Evolutionary conservation across 2,888 invertebrate genomes (phyloP), one percentile per base, ranked within the genome.

Genomic region (Girardia tigrina): DNA sequence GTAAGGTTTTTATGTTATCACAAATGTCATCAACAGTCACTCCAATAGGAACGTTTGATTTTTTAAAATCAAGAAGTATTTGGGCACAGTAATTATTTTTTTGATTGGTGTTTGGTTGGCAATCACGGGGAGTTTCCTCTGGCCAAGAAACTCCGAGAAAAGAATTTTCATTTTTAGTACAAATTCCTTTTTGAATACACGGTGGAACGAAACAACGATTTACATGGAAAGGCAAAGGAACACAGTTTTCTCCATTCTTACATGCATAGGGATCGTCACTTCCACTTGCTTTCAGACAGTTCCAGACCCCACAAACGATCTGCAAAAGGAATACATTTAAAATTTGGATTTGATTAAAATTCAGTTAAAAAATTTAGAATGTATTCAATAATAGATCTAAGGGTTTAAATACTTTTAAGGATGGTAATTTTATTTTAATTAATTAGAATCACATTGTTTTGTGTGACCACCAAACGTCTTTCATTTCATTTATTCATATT

Each of bases 1-100:
- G 23, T 16, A 75, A 28, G 1, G 69, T 71, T 26, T 70, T 26
- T n/a, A 75, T 27, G 20, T 28, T 71, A 23, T 71, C 70, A 71
- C 75, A 75, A 70, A 75, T 28, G 23, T 75, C 70, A 26, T 75
- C 28, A 1, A 75, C 71, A 8, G 75, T 75, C n/a, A 75, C 23
- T 56, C 75, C 75, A 28, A 70, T 29, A 27, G 75, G 75, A 26
- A 75, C 28, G 29, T 75, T 29, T 23, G 20, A 23, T 26, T 29
- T 26, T 23, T 75, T 75, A 70, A 70, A 75, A 4, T 27, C 23
- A 1, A 75, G 71, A 6, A 70, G 72, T 20, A 75, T 28, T 20
- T 70, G 28, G 26, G 75, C 75, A 23, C 75, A 75, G 26, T 75
- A 29, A 70, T 75, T 75, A 28, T 73, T 74, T 1, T 70, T 29